Evolutionary conservation across 2,113 vertebrate species (phyloP), one percentile per base, ranked within the genome.

Genomic region (Pungitius pungitius): DNA sequence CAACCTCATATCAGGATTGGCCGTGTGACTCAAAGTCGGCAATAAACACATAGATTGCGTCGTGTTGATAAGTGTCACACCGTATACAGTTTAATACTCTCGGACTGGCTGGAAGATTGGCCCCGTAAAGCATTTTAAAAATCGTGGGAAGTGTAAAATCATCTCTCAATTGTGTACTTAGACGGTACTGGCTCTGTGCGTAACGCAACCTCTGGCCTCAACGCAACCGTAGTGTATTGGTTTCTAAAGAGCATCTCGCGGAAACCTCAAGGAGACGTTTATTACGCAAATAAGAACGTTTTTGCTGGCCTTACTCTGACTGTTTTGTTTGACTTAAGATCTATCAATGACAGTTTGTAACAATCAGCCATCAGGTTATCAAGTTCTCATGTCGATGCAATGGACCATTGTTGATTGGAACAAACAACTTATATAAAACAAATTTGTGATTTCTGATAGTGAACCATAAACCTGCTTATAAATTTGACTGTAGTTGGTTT

Each of bases 11-110:
- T 85, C 78, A 80, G 69, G 73, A 74, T 37, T 43, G 42, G 73
- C 8, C 2, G 11, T 62, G 72, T 73, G 78, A 83, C 80, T 84
- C 55, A 80, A 79, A 75, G 66, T 65, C 42, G 70, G 73, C 72
- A 64, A 89, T 86, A 85, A 82, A 84, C 73, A 74, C 57, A 60
- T 30, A 76, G 81, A 54, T 77, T n/a, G 51, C 42, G 66, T 20
- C 1, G 66, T 60, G 78, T 76, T 87, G 75, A 78, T 81, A 69
- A 75, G 55, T 72, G 70, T 80, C 65, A 45, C 58, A 43, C 54
- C 54, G 70, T 62, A 81, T 51, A 83, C 66, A 7, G 51, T 13
- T 61, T 80, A 83, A 69, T 70, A 60, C 63, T 66, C 59, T 83
- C 62, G 65, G 74, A 81, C 57, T 39, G 57, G 47, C 43, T 11